Conservation (phyloP, 2,113 vertebrate genomes). For the Nannospalax galili region DNA sequence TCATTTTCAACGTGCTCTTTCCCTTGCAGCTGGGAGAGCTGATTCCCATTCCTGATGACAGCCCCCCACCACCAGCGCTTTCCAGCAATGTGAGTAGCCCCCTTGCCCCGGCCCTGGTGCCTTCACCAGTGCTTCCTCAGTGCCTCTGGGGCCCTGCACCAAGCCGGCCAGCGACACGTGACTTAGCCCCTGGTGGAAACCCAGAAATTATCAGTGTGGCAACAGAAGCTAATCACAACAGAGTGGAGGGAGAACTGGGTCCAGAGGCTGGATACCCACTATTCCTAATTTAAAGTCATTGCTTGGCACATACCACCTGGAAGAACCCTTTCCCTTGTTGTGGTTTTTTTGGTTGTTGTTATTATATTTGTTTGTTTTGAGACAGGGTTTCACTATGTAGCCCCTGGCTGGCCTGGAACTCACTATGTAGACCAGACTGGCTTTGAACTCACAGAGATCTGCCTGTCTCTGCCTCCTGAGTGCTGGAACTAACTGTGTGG, state of each 20-base stretch:
- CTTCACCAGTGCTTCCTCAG: not conserved
- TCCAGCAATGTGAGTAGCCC: constrained; percentile 85
- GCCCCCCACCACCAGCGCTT: constrained; percentile 86
- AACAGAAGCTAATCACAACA: not conserved
- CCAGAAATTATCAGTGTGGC: not conserved
- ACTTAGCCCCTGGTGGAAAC: not conserved
- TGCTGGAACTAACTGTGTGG: not conserved
- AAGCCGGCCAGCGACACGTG: not conserved
- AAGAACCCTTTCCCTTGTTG: not conserved
- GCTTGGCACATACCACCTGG: not conserved
- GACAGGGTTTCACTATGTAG: not conserved
- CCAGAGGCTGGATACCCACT: not conserved
- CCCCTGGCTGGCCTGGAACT: no score
- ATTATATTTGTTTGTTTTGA: not conserved
- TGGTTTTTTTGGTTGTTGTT: no score
- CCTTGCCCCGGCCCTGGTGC: rapidly evolving
- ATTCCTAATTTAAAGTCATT: not conserved
- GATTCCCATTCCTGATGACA: constrained; percentile 90
- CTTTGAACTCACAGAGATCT: not conserved
- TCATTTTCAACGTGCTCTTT: constrained; percentile 48
- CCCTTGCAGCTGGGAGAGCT: constrained; percentile 92
- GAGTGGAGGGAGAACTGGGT: not conserved
- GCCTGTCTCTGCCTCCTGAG: not conserved
- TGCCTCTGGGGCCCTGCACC: not conserved
- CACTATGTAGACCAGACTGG: no score